Evolutionary conservation across 2,797 vertebrate genomes (phyloP).

Genomic region (Acanthis flammea): DNA sequence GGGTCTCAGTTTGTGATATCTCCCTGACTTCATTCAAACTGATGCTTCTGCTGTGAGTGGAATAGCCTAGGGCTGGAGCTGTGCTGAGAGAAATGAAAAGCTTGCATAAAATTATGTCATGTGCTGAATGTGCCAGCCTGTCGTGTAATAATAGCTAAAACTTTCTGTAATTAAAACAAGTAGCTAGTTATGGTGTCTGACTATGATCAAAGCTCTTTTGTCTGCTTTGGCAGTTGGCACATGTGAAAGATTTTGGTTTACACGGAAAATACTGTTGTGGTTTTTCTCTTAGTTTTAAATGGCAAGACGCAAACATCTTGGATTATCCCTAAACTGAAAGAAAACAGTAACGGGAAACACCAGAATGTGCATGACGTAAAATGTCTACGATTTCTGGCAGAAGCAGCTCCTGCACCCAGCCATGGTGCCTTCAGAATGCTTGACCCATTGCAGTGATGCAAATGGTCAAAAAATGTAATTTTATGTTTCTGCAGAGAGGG

Average conservation of each 20-base stretch:
- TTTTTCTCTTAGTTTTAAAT: constrained; percentile 55
- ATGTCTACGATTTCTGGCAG: constrained; percentile 22
- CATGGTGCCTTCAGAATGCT: fast-evolving
- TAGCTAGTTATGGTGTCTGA: constrained; percentile 67
- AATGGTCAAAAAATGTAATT: neutral
- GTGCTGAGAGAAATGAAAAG: constrained; percentile 48
- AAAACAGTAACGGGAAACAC: constrained; percentile 45
- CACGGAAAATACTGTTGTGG: constrained; percentile 57
- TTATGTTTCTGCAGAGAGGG: neutral
- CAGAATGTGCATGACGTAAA: constrained; percentile 19
- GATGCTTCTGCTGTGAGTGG: neutral
- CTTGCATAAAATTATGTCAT: constrained; percentile 60
- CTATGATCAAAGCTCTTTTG: constrained; percentile 68
- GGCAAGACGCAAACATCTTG: constrained; percentile 25
- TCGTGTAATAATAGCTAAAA: constrained; percentile 53
- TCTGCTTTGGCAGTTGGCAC: constrained; percentile 61
- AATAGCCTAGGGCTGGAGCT: constrained; percentile 54
- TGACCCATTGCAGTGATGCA: neutral
- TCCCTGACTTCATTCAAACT: neutral
- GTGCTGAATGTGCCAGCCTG: constrained; percentile 51
- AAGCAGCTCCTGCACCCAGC: neutral
- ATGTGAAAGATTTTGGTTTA: constrained; percentile 60
- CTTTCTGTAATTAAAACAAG: constrained; percentile 71
- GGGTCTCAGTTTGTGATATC: neutral
- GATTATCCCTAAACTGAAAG: constrained; percentile 56